A percentile compares a stretch with the other conserved stretches of the same genome.
These are phyloP conservation scores for Isotomurus palustris DNA, from an alignment of 2,888 invertebrate genomes.

Conservation along the genomic window DNA sequence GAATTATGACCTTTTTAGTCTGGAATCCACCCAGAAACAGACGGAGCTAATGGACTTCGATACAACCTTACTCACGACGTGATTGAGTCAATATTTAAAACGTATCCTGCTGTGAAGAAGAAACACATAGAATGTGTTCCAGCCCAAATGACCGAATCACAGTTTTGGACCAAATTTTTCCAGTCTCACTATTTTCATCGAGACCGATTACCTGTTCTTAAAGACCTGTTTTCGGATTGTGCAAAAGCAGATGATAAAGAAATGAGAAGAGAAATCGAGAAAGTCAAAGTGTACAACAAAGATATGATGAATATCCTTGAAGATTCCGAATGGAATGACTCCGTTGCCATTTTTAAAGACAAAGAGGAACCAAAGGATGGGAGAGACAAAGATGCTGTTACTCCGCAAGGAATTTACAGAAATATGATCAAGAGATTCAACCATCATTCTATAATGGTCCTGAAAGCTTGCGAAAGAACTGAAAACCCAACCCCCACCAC, in stretches of 20 bases:
- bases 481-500: slow-evolving; percentile 7
- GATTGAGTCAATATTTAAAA: slow-evolving; percentile 97
- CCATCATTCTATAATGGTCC: slow-evolving; percentile 95
- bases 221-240: slow-evolving; percentile 97
- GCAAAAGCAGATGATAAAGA: slow-evolving; percentile 86
- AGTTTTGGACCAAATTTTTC: slow-evolving; percentile 99
- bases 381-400: slow-evolving; percentile 25
- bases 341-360: slow-evolving; percentile 13
- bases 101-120: slow-evolving; percentile 95
- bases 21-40: slow-evolving; percentile 93
- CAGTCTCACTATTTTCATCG: slow-evolving; percentile 99
- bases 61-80: slow-evolving; percentile 96
- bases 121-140: slow-evolving; percentile 97
- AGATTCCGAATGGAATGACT: slow-evolving; percentile 24
- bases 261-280: slow-evolving; percentile 39
- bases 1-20: slow-evolving; percentile 59
- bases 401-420: slow-evolving; percentile 59
- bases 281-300: slow-evolving; percentile 26
- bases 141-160: slow-evolving; percentile 85
- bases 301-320: slow-evolving; percentile 32
- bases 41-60: slow-evolving; percentile 92
- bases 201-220: slow-evolving; percentile 75
- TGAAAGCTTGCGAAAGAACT: slow-evolving; percentile 51
- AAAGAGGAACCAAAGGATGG: slow-evolving; percentile 9
- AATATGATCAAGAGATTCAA: slow-evolving; percentile 94